phyloP scores from a whole-genome alignment of 2,888 invertebrate genomes.

The Lottia gigantea region DNA sequence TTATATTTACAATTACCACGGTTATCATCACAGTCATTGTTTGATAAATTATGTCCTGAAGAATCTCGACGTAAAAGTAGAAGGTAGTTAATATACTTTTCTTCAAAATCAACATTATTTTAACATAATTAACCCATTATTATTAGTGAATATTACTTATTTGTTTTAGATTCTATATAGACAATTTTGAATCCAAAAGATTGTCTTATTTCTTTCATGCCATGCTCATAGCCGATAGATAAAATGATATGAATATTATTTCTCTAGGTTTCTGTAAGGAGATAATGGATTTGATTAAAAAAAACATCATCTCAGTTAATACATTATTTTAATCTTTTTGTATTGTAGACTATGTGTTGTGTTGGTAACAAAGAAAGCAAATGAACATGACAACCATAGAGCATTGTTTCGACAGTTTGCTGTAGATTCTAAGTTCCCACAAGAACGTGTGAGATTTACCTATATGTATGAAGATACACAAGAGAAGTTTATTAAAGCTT shows the following conservation, averaged over 20 bases:
- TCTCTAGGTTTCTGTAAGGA: too few relatives aligned
- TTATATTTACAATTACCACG: slow-evolving; percentile 88
- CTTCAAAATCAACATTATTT: neutral
- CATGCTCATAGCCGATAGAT: too few relatives aligned
- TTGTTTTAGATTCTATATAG: too few relatives aligned
- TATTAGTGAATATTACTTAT: too few relatives aligned
- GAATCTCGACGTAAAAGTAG: slow-evolving; percentile 48
- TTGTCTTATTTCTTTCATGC: too few relatives aligned
- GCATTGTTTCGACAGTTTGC: slow-evolving; percentile 80
- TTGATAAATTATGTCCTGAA: slow-evolving; percentile 89
- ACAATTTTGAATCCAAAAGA: too few relatives aligned
- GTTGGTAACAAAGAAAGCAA: slow-evolving; percentile 76
- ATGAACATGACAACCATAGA: slow-evolving; percentile 75
- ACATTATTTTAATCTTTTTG: slow-evolving; percentile 1
- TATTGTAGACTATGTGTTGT: slow-evolving; percentile 77
- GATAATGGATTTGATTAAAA: too few relatives aligned
- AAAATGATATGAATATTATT: too few relatives aligned
- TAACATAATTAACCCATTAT: neutral
- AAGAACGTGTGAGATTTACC: slow-evolving; percentile 83
- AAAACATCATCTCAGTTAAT: too few relatives aligned
- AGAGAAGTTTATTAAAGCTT: slow-evolving; percentile 82
- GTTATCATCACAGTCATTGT: slow-evolving; percentile 86
- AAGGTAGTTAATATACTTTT: slow-evolving; percentile 40
- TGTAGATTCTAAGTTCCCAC: slow-evolving; percentile 40
- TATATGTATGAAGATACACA: slow-evolving; percentile 88